Conservation (phyloP, 2,113 vertebrate genomes). For the Lucifuga dentata region DNA sequence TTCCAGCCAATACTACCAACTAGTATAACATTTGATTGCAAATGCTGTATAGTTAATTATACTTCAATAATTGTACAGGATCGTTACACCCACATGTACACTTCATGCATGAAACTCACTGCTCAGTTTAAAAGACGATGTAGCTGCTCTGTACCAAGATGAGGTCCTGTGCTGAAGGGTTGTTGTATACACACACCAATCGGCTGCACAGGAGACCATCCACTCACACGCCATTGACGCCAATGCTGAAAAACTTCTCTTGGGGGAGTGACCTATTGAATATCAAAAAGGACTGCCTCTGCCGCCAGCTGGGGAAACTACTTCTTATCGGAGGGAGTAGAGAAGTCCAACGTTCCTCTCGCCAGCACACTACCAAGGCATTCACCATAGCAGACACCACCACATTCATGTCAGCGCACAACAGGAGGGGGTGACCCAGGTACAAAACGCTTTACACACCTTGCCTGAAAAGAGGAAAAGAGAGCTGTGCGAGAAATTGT, state of each 20-base stretch:
- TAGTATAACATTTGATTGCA: constrained; percentile 6
- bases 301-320: constrained; percentile 70
- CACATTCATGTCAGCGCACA: constrained; percentile 75
- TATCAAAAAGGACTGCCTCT: constrained; percentile 67
- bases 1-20: constrained; percentile 1
- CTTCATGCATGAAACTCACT: constrained; percentile 81
- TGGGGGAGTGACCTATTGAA: constrained; percentile 73
- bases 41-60: constrained; percentile 22
- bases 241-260: constrained; percentile 67
- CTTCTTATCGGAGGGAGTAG: constrained; percentile 71
- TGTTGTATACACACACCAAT: constrained; percentile 57
- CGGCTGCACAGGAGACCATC: constrained; percentile 65
- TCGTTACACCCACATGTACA: constrained; percentile 77
- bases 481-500: constrained; percentile 82
- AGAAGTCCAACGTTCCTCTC: constrained; percentile 72
- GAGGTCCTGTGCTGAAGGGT: constrained; percentile 45
- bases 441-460: constrained; percentile 75
- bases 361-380: constrained; percentile 79
- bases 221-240: constrained; percentile 70
- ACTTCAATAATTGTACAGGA: constrained; percentile 52
- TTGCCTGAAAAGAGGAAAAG: constrained; percentile 85
- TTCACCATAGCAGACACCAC: constrained; percentile 79
- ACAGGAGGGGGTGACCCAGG: constrained; percentile 66
- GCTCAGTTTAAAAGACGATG: constrained; percentile 70
- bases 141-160: constrained; percentile 67